These are phyloP conservation scores for Artibeus jamaicensis DNA, from an alignment of 2,797 vertebrate species.

Conservation along the genomic window DNA sequence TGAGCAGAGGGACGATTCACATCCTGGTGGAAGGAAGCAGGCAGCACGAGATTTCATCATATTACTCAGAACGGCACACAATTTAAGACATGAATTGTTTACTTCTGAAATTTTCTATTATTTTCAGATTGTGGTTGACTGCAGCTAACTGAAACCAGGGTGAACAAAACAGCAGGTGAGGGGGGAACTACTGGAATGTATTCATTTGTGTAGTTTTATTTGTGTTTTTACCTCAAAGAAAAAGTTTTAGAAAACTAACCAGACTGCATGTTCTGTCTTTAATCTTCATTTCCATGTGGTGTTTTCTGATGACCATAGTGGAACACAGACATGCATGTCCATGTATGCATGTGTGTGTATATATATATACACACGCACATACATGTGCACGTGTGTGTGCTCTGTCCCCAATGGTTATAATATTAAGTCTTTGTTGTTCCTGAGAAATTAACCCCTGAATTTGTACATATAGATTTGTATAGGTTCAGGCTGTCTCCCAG, in stretches of 20 bases:
- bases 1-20: background rate
- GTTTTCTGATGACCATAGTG: background rate
- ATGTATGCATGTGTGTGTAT: too few species aligned
- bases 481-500: background rate
- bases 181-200: background rate
- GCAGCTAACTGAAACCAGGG: background rate
- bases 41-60: background rate
- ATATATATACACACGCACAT: too few species aligned
- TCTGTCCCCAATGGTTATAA: background rate
- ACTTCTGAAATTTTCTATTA: background rate
- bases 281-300: background rate
- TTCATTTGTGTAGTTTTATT: background rate
- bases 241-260: background rate
- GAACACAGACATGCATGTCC: background rate
- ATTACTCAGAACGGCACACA: background rate
- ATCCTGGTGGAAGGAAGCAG: background rate
- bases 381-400: background rate
- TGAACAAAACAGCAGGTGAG: background rate
- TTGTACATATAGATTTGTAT: background rate
- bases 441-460: background rate
- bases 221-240: background rate
- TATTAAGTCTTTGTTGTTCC: background rate
- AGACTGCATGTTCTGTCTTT: background rate
- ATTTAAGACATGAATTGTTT: background rate
- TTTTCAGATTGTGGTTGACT: background rate